Conservation (phyloP, 2,888 invertebrate species). For the Caenorhabditis auriculariae region DNA sequence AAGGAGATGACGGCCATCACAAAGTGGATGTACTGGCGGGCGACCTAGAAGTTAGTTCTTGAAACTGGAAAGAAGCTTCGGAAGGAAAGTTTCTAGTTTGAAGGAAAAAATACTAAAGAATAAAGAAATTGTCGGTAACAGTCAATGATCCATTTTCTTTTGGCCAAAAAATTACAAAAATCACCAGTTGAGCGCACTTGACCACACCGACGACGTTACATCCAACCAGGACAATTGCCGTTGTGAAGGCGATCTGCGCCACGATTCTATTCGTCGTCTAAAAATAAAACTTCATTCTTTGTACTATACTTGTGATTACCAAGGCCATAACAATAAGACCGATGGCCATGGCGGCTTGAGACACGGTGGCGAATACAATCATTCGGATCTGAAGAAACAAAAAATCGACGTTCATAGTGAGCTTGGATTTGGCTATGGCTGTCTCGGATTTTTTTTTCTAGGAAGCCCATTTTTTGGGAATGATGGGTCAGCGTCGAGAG, state of each 20-base stretch:
- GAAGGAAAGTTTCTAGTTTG: too few relatives aligned
- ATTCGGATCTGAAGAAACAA: constrained; percentile 20
- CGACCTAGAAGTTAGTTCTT: constrained; percentile 4
- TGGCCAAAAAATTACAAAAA: not conserved
- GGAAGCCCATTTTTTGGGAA: too few relatives aligned
- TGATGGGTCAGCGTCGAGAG: too few relatives aligned
- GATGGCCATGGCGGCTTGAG: constrained; percentile 42
- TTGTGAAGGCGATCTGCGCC: constrained; percentile 37
- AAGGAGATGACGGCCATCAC: constrained; percentile 32
- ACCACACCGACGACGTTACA: constrained; percentile 40
- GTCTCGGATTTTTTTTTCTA: too few relatives aligned
- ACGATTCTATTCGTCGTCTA: constrained; percentile 17
- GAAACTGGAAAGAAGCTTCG: too few relatives aligned
- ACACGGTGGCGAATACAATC: constrained; percentile 41
- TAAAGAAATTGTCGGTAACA: too few relatives aligned
- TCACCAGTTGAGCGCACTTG: constrained; percentile 33
- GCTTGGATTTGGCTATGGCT: too few relatives aligned
- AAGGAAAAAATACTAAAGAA: too few relatives aligned
- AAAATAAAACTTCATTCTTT: not conserved
- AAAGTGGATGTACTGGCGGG: constrained; percentile 19
- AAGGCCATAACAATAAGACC: constrained; percentile 41
- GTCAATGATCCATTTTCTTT: not conserved
- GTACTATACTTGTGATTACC: constrained; percentile 4
- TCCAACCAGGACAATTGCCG: constrained; percentile 32
- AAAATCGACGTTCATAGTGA: not conserved